phyloP scores from a whole-genome alignment of 2,888 invertebrate species.

The Parasteatoda lunata region DNA sequence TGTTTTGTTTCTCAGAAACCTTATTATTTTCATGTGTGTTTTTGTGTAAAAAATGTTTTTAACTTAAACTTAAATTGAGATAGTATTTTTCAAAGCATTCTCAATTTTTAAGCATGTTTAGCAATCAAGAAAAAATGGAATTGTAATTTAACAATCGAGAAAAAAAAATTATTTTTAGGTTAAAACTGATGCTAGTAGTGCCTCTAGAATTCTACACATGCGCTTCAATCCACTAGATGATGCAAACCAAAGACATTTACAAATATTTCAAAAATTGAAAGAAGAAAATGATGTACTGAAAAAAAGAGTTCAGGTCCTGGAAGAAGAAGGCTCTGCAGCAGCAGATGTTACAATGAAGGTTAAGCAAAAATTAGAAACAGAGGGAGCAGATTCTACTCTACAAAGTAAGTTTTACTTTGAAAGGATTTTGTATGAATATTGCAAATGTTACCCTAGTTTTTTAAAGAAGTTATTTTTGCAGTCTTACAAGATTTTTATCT shows the following conservation, averaged over 20 bases:
- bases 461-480: no score
- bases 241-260: constrained; percentile 81
- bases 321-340: constrained; percentile 72
- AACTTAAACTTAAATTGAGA: no score
- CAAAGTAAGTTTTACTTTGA: constrained; percentile 71
- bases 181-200: not conserved
- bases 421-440: no score
- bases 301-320: constrained; percentile 72
- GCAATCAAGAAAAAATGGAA: no score
- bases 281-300: constrained; percentile 69
- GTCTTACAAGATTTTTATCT: no score
- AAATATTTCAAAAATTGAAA: constrained; percentile 74
- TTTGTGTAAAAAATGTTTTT: no score
- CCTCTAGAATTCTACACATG: constrained; percentile 78
- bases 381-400: constrained; percentile 69
- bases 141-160: no score
- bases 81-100: no score
- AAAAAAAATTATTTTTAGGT: not conserved
- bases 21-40: no score
- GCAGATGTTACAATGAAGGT: constrained; percentile 71
- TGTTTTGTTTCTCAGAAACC: no score
- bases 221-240: constrained; percentile 84
- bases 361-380: constrained; percentile 44
- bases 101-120: no score
- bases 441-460: no score